These are phyloP conservation scores for Empis stercorea DNA, from an alignment of 2,888 invertebrate genomes.

Conservation along the genomic window DNA sequence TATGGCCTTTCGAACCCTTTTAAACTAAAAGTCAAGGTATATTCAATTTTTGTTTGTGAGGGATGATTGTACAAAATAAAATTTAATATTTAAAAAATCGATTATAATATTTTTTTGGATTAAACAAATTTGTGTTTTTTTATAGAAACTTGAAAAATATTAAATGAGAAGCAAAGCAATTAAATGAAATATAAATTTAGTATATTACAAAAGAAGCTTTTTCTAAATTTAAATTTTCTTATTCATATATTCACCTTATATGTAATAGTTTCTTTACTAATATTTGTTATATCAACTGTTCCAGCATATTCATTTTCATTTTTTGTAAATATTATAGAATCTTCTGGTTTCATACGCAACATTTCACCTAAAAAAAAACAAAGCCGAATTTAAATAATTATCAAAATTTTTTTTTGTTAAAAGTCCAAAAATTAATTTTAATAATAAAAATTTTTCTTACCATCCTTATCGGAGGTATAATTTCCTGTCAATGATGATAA, in stretches of 20 bases:
- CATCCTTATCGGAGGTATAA: constrained; percentile 17
- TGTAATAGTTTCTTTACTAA: constrained; percentile 46
- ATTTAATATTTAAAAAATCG: too few species aligned
- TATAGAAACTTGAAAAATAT: too few species aligned
- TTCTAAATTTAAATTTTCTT: too few species aligned
- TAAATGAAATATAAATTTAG: too few species aligned
- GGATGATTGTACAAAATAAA: too few species aligned
- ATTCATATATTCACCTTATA: constrained; percentile 56
- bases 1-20: too few species aligned
- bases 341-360: constrained; percentile 51
- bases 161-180: too few species aligned
- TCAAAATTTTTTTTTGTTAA: not conserved
- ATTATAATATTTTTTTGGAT: too few species aligned
- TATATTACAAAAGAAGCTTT: too few species aligned
- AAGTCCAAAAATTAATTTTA: constrained; percentile 2
- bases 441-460: constrained; percentile 19
- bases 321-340: constrained; percentile 54
- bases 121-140: too few species aligned
- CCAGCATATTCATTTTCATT: constrained; percentile 47
- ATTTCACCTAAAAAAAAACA: constrained; percentile 39
- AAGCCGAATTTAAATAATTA: constrained; percentile 3
- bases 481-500: constrained; percentile 19
- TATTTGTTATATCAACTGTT: constrained; percentile 55
- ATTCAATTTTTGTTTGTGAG: too few species aligned
- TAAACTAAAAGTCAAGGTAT: too few species aligned